Conservation (phyloP, 2,888 invertebrate genomes). For the Auanema sp. region DNA sequence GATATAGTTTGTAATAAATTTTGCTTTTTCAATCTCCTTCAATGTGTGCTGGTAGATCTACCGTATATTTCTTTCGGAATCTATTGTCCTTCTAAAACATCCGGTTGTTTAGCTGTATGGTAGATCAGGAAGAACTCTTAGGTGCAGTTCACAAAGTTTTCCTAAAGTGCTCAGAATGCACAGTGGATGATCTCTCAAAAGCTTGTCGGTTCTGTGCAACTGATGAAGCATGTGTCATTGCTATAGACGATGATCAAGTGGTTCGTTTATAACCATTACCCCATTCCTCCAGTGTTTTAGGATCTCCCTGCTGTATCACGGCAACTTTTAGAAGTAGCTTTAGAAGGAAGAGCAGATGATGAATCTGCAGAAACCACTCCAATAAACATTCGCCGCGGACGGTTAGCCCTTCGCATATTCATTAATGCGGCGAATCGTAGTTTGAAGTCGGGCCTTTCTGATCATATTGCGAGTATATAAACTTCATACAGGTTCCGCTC, state of each 20-base stretch:
- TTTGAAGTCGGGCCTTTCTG: slow-evolving; percentile 12
- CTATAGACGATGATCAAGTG: slow-evolving; percentile 10
- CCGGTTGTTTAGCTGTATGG: not conserved
- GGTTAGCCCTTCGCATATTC: slow-evolving; percentile 22
- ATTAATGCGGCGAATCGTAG: slow-evolving; percentile 25
- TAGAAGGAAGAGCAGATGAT: slow-evolving; percentile 18
- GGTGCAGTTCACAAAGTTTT: not conserved
- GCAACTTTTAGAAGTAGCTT: slow-evolving; percentile 14
- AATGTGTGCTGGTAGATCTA: too few relatives aligned
- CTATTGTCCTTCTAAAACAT: too few relatives aligned
- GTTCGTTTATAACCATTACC: not conserved
- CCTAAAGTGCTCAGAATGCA: not conserved
- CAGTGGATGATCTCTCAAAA: slow-evolving; percentile 6
- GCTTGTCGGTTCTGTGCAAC: slow-evolving; percentile 11
- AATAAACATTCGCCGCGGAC: slow-evolving; percentile 11
- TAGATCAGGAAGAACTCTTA: not conserved
- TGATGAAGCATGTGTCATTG: not conserved
- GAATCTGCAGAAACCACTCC: slow-evolving; percentile 2
- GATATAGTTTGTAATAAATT: too few relatives aligned
- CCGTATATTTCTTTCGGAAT: too few relatives aligned
- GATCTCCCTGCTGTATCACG: not conserved
- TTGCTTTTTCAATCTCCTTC: too few relatives aligned
- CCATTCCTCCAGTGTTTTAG: not conserved
- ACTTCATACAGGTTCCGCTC: not conserved
- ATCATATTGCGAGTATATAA: not conserved